Evolutionary conservation across 1,140 invertebrate species (phyloP).

Genomic region (Doryteuthis pealeii): DNA sequence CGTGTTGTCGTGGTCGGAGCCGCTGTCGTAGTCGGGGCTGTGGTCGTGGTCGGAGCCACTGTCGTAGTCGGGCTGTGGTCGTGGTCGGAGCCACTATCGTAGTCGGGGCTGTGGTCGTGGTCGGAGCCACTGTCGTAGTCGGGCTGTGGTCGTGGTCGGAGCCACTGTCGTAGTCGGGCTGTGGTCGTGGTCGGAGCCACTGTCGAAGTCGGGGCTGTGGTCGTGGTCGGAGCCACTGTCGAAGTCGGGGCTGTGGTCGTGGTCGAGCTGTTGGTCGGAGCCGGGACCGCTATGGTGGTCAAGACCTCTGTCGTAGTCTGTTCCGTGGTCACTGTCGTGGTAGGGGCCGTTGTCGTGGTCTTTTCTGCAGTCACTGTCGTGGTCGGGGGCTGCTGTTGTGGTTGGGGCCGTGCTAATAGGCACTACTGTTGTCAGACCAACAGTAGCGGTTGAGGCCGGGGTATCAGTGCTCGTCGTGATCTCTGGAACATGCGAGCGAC

Average conservation of each 20-base stretch:
- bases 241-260: conserved; percentile 11
- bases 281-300: neutral
- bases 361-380: neutral
- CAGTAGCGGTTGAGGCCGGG: too few relatives aligned
- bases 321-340: neutral
- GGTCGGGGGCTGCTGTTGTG: too few relatives aligned
- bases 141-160: neutral
- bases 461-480: too few relatives aligned
- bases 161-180: neutral
- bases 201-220: neutral
- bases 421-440: too few relatives aligned
- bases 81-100: too few relatives aligned
- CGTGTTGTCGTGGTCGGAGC: neutral
- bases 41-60: too few relatives aligned
- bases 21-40: neutral
- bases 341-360: neutral
- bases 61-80: neutral
- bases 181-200: neutral
- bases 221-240: neutral
- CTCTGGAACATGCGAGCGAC: too few relatives aligned
- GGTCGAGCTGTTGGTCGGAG: conserved; percentile 12
- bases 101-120: too few relatives aligned
- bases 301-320: neutral
- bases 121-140: too few relatives aligned
- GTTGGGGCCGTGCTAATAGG: too few relatives aligned